Evolutionary conservation across 2,888 invertebrate genomes (phyloP), one percentile per base, ranked within the genome.

Genomic region (Xylota sylvarum): DNA sequence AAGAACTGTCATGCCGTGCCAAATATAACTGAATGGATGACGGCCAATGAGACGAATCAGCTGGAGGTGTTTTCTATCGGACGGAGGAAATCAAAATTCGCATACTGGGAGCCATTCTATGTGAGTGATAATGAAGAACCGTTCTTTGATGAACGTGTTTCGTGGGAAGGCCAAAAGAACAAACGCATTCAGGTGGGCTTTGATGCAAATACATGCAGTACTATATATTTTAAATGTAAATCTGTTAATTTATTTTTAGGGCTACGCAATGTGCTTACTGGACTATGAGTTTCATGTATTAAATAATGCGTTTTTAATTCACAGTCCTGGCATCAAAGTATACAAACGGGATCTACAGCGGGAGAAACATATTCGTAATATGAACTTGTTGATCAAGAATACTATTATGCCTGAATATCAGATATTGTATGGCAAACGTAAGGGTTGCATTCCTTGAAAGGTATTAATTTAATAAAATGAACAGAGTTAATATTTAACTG

Each of bases 21-120:
- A 0, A 77, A 80, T 0, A 76, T 89, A 5, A 10, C 74, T 1
- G 56, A 76, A 0, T 91, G 91, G 90, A 12, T 90, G 1, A 32
- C 69, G 6, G 48, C 76, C 1, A 23, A 48, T 0, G 72, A 62
- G 4, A 67, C 83, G 0, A 83, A 88, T 14, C 70, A 88, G 0
- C 17, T 90, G 2, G 30, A 88, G 0, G 35, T 91, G 5, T 97
- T 97, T 91, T 95, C 96, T 91, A 94, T 96, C 12, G 96, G 96
- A 0, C 96, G 96, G 90, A 93, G 97, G 27, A 95, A 93, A 58
- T 95, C 95, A 1, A 94, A 94, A 88, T 96, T 94, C 90, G 93
- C 94, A 10, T 95, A 95, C 90, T 98, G 98, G 98, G 98, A 98
- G 91, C 98, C 98, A 1, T 97, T 98, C 90, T 98, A 96, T 90